These are phyloP conservation scores for Falco berigora DNA, from an alignment of 2,797 vertebrate genomes.

Conservation along the genomic window DNA sequence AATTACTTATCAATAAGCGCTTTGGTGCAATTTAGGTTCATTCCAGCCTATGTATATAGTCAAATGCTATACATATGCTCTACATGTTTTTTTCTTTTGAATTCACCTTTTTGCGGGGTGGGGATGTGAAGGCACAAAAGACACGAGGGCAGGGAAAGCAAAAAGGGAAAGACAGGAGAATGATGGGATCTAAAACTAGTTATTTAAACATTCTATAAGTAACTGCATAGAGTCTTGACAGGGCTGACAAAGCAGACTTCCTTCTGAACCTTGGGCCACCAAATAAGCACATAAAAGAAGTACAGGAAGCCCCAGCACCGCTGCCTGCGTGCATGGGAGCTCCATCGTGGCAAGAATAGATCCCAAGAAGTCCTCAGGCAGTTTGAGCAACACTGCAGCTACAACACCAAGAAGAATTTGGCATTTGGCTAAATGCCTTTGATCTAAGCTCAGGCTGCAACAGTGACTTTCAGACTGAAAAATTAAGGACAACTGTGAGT, in stretches of 20 bases:
- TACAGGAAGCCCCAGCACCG: background rate
- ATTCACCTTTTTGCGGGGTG: background rate
- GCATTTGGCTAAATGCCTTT: background rate
- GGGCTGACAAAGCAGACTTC: background rate
- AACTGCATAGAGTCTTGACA: background rate
- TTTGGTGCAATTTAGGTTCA: background rate
- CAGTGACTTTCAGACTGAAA: background rate
- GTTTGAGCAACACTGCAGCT: background rate
- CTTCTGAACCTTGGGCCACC: background rate
- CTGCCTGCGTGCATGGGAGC: background rate
- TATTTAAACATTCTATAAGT: background rate
- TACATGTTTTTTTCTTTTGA: background rate
- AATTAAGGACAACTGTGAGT: background rate
- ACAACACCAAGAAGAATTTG: background rate
- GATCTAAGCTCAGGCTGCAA: background rate
- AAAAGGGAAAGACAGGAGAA: background rate
- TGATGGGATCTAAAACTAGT: background rate
- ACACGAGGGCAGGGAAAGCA: background rate
- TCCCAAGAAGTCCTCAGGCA: background rate
- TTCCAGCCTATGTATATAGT: background rate
- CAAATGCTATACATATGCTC: background rate
- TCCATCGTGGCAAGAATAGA: background rate
- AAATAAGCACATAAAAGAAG: background rate
- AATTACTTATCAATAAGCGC: background rate
- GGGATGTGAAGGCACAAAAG: background rate